phyloP scores from a whole-genome alignment of 2,113 vertebrate genomes.

The Anhinga rufa region DNA sequence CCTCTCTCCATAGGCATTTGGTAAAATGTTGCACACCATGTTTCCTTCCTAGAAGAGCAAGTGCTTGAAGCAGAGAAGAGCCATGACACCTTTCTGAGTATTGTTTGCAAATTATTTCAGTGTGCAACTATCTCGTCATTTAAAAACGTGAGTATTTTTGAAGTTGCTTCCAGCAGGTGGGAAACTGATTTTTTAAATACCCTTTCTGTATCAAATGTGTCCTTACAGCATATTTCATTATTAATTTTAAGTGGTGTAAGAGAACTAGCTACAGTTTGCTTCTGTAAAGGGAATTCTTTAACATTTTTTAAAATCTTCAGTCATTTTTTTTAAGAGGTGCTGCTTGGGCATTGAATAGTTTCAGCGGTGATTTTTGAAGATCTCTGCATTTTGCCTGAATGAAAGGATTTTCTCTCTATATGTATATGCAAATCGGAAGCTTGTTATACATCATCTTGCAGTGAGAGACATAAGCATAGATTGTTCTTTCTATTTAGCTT shows the following conservation, averaged over 20 bases:
- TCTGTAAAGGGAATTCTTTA: not conserved
- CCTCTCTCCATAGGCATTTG: conserved; percentile 46
- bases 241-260: not conserved
- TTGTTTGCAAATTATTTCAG: conserved; percentile 27
- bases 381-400: not conserved
- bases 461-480: not conserved
- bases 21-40: conserved; percentile 54
- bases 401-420: not conserved
- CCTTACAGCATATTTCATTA: not conserved
- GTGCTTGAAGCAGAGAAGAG: conserved; percentile 46
- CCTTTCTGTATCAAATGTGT: not conserved
- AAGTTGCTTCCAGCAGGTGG: not conserved
- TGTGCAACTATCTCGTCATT: not conserved
- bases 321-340: not conserved
- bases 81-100: not conserved
- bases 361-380: not conserved
- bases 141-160: conserved; percentile 45
- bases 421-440: not conserved
- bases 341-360: not conserved
- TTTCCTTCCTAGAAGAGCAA: conserved; percentile 56
- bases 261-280: not conserved
- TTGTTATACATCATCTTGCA: not conserved
- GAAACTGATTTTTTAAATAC: not conserved
- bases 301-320: not conserved
- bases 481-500: not conserved